A percentile compares a stretch with the other conserved stretches of the same genome.
Evolutionary conservation across 2,888 invertebrate genomes (phyloP).

Genomic region (Sminthurides aquaticus): DNA sequence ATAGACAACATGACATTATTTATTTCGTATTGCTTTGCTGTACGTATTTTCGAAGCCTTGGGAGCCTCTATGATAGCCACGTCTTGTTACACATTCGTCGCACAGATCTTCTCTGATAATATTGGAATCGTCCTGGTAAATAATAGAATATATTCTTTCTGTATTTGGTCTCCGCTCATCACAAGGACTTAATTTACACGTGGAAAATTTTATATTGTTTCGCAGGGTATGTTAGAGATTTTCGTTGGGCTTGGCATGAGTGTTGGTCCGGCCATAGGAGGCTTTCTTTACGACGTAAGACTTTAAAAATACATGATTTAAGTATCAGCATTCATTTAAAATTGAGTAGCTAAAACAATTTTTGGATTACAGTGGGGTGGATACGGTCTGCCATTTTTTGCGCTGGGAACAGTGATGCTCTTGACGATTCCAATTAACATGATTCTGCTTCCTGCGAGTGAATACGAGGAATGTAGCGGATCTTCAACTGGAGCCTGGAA

Average conservation of each 20-base stretch:
- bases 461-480: conserved; percentile 45
- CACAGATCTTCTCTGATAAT: conserved; percentile 66
- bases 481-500: conserved; percentile 55
- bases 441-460: conserved; percentile 56
- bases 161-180: background rate
- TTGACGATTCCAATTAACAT: conserved; percentile 59
- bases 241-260: conserved; percentile 75
- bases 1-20: conserved; percentile 58
- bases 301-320: conserved; percentile 12
- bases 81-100: conserved; percentile 69
- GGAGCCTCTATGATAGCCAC: conserved; percentile 71
- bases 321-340: background rate
- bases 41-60: conserved; percentile 65
- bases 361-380: conserved; percentile 74
- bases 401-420: conserved; percentile 62
- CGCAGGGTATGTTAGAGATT: conserved; percentile 66
- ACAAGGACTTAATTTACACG: background rate
- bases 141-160: background rate
- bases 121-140: conserved; percentile 65
- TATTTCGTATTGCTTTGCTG: conserved; percentile 61
- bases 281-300: conserved; percentile 65
- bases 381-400: conserved; percentile 68
- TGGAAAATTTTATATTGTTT: too few species aligned
- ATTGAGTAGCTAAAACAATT: background rate
- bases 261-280: conserved; percentile 70